Conservation (phyloP, 2,113 vertebrate genomes). For the Dipodomys stephensi region DNA sequence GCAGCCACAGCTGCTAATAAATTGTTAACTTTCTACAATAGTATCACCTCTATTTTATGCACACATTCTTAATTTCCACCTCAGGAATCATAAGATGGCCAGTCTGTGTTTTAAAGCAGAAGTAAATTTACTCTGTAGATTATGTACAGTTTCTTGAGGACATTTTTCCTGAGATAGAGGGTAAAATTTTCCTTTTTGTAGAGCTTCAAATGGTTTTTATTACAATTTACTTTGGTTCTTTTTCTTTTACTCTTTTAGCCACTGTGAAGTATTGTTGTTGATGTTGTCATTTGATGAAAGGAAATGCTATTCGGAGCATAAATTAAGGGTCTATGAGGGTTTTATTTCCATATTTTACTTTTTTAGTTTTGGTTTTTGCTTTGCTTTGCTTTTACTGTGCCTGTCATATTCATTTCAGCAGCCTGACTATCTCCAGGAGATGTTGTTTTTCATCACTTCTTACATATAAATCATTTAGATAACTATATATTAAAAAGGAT, state of each 20-base stretch:
- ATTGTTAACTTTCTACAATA: not conserved
- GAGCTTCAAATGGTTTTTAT: not conserved
- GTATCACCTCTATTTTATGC: not conserved
- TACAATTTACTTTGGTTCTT: not conserved
- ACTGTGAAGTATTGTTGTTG: not conserved
- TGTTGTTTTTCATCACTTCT: not conserved
- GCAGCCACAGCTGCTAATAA: not conserved
- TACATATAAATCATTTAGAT: not conserved
- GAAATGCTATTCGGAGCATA: no score
- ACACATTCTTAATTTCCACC: not conserved
- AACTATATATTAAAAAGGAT: not conserved
- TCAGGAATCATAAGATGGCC: not conserved
- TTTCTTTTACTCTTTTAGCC: not conserved
- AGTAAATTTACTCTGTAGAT: not conserved
- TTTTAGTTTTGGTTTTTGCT: not conserved
- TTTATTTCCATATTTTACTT: no score
- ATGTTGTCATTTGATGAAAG: no score
- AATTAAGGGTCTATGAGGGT: no score
- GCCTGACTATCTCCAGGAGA: not conserved
- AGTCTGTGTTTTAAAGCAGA: slow-evolving; percentile 25
- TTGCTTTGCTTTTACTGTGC: not conserved
- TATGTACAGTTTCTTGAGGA: not conserved
- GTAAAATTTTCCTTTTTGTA: not conserved
- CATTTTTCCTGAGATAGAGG: not conserved
- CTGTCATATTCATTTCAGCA: not conserved